Conservation (phyloP, 53 echinoderm and acorn worm genomes). For the Glandiceps talaboti region DNA sequence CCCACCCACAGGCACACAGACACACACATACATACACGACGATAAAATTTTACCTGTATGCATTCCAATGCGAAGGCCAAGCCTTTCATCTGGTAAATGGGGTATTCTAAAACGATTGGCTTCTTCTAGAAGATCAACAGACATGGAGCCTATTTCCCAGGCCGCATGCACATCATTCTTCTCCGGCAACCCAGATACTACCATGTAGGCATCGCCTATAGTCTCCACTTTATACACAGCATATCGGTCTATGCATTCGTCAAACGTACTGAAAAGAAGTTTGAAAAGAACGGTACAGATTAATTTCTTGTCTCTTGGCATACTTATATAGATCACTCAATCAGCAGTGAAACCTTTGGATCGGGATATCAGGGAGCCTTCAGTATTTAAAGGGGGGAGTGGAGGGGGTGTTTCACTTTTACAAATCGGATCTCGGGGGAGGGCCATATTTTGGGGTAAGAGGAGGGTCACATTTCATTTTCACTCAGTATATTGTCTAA, state of each 20-base stretch:
- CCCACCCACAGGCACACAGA: not conserved
- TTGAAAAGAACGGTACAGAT: no score
- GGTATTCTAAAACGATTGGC: constrained; percentile 21
- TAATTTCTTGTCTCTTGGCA: no score
- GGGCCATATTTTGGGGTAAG: no score
- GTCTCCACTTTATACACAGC: constrained; percentile 69
- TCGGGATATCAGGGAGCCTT: no score
- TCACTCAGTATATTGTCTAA: no score
- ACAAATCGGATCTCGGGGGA: no score
- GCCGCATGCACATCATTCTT: constrained; percentile 34
- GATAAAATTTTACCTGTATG: constrained; percentile 30
- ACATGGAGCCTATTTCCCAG: constrained; percentile 48
- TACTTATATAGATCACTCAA: no score
- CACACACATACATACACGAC: not conserved
- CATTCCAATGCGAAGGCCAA: constrained; percentile 34
- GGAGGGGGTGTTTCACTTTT: no score
- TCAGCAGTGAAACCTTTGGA: no score
- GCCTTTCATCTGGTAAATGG: constrained; percentile 20
- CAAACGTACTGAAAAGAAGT: constrained; percentile 29
- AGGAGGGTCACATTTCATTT: no score
- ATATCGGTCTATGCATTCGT: constrained; percentile 45
- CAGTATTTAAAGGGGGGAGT: no score
- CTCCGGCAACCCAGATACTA: constrained; percentile 36
- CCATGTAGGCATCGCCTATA: constrained; percentile 62
- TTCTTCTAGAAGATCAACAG: constrained; percentile 31